Evolutionary conservation across 2,797 vertebrate species (phyloP).

Genomic region (Mastacembelus armatus): DNA sequence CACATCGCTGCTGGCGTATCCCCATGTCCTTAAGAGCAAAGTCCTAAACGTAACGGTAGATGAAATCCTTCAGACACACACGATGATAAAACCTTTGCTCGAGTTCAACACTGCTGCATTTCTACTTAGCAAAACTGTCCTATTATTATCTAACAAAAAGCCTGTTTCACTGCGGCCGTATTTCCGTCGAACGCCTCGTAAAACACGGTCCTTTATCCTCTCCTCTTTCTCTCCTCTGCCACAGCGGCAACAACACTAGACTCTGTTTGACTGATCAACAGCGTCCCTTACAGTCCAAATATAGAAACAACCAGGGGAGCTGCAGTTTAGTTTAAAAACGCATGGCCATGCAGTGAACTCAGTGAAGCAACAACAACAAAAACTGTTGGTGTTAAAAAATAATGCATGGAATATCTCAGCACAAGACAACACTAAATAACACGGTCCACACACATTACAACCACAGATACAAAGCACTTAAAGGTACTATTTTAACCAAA

Average conservation of each 20-base stretch:
- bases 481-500: too few relatives aligned
- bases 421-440: too few relatives aligned
- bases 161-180: not conserved
- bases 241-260: not conserved
- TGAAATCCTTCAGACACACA: not conserved
- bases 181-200: slow-evolving; percentile 6
- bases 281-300: slow-evolving; percentile 63
- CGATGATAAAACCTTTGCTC: not conserved
- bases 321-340: too few relatives aligned
- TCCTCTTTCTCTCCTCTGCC: slow-evolving; percentile 6
- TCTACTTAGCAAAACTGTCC: not conserved
- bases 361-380: not conserved
- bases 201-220: not conserved
- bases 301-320: not conserved
- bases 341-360: not conserved
- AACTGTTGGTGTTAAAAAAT: too few relatives aligned
- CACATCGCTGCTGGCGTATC: slow-evolving; percentile 9
- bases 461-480: too few relatives aligned
- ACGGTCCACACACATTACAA: too few relatives aligned
- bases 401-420: too few relatives aligned
- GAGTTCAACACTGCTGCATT: not conserved
- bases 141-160: not conserved
- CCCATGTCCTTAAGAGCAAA: slow-evolving; percentile 25
- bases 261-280: slow-evolving; percentile 53
- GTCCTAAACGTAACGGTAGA: not conserved